A percentile compares a stretch with the other conserved stretches of the same genome.
Evolutionary conservation across 1,140 invertebrate species (phyloP).

Genomic region (Meloidogyne exigua): DNA sequence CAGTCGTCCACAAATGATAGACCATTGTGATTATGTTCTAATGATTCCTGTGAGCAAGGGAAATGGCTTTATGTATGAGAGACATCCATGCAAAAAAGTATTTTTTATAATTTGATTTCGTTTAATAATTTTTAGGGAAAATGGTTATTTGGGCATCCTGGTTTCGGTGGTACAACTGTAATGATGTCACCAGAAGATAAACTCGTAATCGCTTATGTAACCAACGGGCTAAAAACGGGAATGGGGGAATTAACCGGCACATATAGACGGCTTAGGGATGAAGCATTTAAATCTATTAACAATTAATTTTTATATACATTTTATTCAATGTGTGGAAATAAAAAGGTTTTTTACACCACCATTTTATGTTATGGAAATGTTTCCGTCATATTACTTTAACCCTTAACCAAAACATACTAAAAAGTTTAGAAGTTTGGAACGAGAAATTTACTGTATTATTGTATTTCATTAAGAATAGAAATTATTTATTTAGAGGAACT

Average conservation of each 20-base stretch:
- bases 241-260: constrained; percentile 57
- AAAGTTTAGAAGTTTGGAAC: too few species aligned
- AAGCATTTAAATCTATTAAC: constrained; percentile 22
- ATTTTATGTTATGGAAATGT: too few species aligned
- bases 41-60: constrained; percentile 53
- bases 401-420: too few species aligned
- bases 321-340: too few species aligned
- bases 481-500: too few species aligned
- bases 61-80: constrained; percentile 57
- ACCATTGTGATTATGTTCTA: constrained; percentile 43
- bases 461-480: too few species aligned
- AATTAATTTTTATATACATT: too few species aligned
- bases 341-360: too few species aligned
- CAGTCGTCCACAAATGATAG: constrained; percentile 41
- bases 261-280: constrained; percentile 43
- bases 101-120: neutral
- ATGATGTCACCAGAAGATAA: constrained; percentile 58
- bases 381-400: too few species aligned
- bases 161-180: constrained; percentile 52
- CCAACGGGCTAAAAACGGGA: constrained; percentile 56
- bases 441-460: too few species aligned
- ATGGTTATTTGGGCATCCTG: constrained; percentile 56
- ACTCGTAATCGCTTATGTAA: constrained; percentile 55
- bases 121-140: constrained; percentile 41
- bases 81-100: constrained; percentile 47